Base-by-base conservation (phyloP, 2,113 vertebrate genomes). In the Andinoacara biseriatus region DNA sequence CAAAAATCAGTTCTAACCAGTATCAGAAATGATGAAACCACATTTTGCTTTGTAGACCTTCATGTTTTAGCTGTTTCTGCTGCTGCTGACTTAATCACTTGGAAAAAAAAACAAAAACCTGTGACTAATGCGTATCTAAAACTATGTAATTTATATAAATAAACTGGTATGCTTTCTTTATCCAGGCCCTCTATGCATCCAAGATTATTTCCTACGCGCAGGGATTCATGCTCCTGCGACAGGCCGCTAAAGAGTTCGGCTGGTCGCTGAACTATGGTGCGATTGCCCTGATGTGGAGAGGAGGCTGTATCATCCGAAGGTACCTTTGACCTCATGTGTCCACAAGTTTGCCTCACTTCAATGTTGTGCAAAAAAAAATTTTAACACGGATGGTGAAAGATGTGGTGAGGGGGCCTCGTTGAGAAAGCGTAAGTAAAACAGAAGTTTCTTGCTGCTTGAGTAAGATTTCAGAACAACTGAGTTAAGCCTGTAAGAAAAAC, bases 261-360 rank as follows among this genome's bases (percentile, higher is more conserved):
- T 99, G 98, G 98, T 95, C 95, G 0, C 96, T 99, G 58, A 99
- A 99, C 93, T 99, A 99, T 0, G 98, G 98, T 0, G 98, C 92
- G 20, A 99, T 99, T 7, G 98, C 98, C 26, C 94, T 99, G 76
- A 99, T 99, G 98, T 99, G 98, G 98, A 93, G 98, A 83, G 98
- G 98, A 49, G 98, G 98, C 91, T 99, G 98, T 95, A 99, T 99
- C 91, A 99, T 99, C 89, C 94, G 98, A 38, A 99, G 98, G 98
- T 99, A 83, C 86, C 1, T 57, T 61, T 49, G 6, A 8, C 24
- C n/a, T 52, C 2, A 4, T 22, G 10, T 85, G 78, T 85, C 54
- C 13, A 75, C 56, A 18, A 3, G 76, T 38, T 84, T 87, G 67
- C 84, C 29, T 83, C 75, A 76, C 26, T 58, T 65, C n/a, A 3